These are phyloP conservation scores for Apogon hyalosoma DNA, from an alignment of 2,797 vertebrate species.

Conservation along the genomic window DNA sequence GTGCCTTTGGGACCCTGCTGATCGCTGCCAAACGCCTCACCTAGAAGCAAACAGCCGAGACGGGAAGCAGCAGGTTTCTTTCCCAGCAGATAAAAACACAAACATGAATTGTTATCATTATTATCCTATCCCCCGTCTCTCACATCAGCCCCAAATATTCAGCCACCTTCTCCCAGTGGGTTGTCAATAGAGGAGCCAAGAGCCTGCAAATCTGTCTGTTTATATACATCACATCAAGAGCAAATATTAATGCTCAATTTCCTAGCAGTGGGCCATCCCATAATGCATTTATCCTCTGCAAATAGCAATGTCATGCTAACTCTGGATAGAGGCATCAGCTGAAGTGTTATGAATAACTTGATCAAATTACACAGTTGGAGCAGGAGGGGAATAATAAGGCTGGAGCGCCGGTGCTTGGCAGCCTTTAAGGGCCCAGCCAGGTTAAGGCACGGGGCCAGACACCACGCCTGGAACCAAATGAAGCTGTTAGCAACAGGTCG, in stretches of 20 bases:
- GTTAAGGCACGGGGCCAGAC: conserved; percentile 67
- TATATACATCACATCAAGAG: conserved; percentile 82
- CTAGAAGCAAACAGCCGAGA: conserved; percentile 57
- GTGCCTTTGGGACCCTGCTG: conserved; percentile 65
- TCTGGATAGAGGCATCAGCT: conserved; percentile 77
- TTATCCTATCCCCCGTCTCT: conserved; percentile 61
- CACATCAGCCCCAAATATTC: conserved; percentile 51
- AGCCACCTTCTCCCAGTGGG: conserved; percentile 49
- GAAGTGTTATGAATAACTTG: conserved; percentile 83
- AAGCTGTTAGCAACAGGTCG: conserved; percentile 67
- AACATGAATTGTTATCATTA: conserved; percentile 75
- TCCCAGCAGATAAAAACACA: conserved; percentile 73
- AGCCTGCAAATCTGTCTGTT: conserved; percentile 77
- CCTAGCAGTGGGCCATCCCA: conserved; percentile 78
- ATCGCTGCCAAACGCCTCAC: conserved; percentile 67
- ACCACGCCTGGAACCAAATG: conserved; percentile 76
- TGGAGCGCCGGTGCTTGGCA: conserved; percentile 62
- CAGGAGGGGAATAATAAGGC: conserved; percentile 78
- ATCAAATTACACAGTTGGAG: conserved; percentile 82
- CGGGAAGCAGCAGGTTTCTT: conserved; percentile 65
- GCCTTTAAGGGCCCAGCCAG: conserved; percentile 63
- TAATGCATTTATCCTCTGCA: conserved; percentile 84
- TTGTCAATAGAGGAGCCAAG: conserved; percentile 70
- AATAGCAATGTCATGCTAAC: conserved; percentile 84
- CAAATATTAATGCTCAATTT: conserved; percentile 85